Conservation (phyloP, 2,888 invertebrate genomes). For the Eulithis testata region DNA sequence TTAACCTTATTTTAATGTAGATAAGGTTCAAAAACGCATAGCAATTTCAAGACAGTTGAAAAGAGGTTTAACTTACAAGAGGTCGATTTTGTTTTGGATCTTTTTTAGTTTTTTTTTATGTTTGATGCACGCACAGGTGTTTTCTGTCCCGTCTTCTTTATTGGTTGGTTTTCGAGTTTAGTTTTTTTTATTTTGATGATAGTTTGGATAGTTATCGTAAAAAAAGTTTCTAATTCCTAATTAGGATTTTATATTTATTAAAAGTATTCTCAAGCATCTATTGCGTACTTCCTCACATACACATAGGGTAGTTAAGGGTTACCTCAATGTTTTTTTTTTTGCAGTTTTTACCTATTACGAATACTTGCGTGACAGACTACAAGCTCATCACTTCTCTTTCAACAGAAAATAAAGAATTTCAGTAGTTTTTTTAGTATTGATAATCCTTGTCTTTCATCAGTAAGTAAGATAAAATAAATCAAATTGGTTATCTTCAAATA, state of each 20-base stretch:
- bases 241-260: not conserved
- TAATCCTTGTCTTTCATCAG: conserved; percentile 2
- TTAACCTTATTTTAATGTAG: not conserved
- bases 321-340: no score
- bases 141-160: conserved; percentile 31
- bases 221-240: not conserved
- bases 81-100: conserved; percentile 29
- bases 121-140: conserved; percentile 41
- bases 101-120: conserved; percentile 31
- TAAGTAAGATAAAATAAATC: not conserved
- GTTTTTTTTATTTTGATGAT: conserved; percentile 15
- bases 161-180: conserved; percentile 26
- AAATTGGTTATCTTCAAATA: not conserved
- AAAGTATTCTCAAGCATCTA: no score
- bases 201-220: conserved; percentile 3
- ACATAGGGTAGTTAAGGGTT: no score
- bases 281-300: no score
- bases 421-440: not conserved
- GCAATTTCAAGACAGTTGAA: not conserved
- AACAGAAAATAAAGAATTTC: no score
- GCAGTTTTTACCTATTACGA: no score
- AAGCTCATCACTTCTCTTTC: no score
- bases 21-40: conserved; percentile 18
- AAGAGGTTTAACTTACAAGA: conserved; percentile 19
- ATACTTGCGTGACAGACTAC: no score